Conservation (phyloP, 2,797 vertebrate genomes). For the Phoebastria nigripes region DNA sequence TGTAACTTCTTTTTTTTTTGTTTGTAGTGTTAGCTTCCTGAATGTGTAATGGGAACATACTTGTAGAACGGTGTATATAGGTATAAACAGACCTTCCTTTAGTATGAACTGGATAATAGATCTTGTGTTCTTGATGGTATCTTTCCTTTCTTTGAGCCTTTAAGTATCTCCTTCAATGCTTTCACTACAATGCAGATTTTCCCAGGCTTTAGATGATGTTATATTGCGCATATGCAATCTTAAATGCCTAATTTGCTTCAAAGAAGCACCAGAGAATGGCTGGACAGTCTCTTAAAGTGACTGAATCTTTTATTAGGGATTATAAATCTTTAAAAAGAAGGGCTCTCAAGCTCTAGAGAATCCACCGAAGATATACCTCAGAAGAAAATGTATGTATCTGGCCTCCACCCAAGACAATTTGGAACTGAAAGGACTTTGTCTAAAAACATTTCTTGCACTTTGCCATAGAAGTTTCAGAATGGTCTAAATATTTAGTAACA, state of each 20-base stretch:
- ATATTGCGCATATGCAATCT: neutral
- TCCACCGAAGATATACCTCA: neutral
- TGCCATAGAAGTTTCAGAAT: neutral
- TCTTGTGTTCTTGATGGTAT: neutral
- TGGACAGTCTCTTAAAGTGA: neutral
- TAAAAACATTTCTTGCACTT: neutral
- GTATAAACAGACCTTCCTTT: neutral
- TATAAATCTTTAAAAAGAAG: slow-evolving; percentile 1
- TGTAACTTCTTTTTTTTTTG: neutral
- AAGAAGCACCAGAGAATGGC: neutral
- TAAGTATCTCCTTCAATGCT: neutral
- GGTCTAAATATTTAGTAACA: neutral
- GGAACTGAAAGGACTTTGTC: neutral
- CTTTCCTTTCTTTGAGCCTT: neutral
- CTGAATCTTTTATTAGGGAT: neutral
- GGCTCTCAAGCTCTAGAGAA: neutral
- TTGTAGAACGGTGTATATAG: neutral
- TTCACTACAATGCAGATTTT: neutral
- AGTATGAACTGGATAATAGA: neutral
- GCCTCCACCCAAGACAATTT: neutral
- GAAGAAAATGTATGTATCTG: neutral
- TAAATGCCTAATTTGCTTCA: neutral
- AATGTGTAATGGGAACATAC: neutral
- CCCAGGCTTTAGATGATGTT: neutral
- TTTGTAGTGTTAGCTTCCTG: neutral